phyloP scores from a whole-genome alignment of 2,797 vertebrate species.

The Tympanoctomys barrerae region DNA sequence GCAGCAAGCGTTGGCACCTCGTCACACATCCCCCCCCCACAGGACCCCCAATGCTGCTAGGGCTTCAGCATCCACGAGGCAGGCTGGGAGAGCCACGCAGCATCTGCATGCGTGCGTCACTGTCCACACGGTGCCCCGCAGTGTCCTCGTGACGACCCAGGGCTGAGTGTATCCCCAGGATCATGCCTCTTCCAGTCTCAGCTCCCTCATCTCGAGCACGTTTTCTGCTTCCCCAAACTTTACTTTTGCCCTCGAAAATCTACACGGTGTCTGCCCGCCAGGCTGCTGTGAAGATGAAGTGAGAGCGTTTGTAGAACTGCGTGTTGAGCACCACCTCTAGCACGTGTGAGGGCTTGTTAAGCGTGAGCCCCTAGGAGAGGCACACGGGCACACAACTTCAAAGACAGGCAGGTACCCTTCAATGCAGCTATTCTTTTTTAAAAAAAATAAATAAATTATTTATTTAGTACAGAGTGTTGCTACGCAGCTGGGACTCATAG shows the following conservation, averaged over 20 bases:
- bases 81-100: not conserved
- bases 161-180: not conserved
- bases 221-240: not conserved
- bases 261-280: not conserved
- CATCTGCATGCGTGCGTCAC: not conserved
- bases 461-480: too few species aligned
- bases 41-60: too few species aligned
- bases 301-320: not conserved
- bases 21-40: fast-evolving
- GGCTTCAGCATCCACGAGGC: not conserved
- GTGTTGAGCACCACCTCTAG: not conserved
- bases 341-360: not conserved
- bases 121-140: not conserved
- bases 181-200: not conserved
- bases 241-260: constrained; percentile 19
- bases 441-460: too few species aligned
- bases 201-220: not conserved
- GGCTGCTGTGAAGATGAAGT: not conserved
- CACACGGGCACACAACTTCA: not conserved
- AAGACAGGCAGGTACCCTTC: not conserved
- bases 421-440: not conserved
- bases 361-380: not conserved
- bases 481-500: too few species aligned
- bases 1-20: not conserved
- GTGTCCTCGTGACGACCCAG: not conserved